Conservation (phyloP, 1,140 invertebrate species). For the Tetragonula clypearis region DNA sequence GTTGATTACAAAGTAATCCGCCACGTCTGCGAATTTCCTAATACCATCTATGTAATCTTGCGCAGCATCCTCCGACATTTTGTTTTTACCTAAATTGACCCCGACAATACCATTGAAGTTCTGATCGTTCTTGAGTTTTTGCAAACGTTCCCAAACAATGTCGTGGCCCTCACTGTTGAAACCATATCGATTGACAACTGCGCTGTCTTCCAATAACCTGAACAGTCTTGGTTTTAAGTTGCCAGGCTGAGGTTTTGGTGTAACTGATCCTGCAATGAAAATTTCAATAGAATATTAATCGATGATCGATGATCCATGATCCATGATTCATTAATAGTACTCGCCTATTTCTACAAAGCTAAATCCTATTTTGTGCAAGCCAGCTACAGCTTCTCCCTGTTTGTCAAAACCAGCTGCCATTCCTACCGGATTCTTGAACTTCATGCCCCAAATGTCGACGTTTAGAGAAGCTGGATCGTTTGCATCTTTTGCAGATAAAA, state of each 20-base stretch:
- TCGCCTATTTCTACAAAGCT: conserved; percentile 97
- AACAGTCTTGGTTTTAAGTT: conserved; percentile 97
- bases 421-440: conserved; percentile 95
- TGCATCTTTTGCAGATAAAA: conserved; percentile 84
- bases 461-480: conserved; percentile 85
- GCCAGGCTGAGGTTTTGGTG: conserved; percentile 94
- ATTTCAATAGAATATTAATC: not conserved
- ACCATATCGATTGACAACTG: conserved; percentile 97
- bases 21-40: conserved; percentile 87
- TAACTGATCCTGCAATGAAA: conserved; percentile 87
- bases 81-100: conserved; percentile 98
- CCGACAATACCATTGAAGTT: conserved; percentile 87
- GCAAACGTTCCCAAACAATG: conserved; percentile 85
- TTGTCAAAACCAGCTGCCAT: conserved; percentile 99
- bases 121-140: conserved; percentile 81
- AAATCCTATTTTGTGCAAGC: conserved; percentile 93
- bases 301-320: not conserved
- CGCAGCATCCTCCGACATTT: conserved; percentile 87
- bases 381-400: conserved; percentile 94
- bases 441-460: conserved; percentile 86
- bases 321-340: not conserved
- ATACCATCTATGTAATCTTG: conserved; percentile 93
- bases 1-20: conserved; percentile 96
- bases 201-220: conserved; percentile 90
- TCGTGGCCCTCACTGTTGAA: conserved; percentile 98